phyloP scores from a whole-genome alignment of 2,888 invertebrate species.

The Drosophila buzzatii region DNA sequence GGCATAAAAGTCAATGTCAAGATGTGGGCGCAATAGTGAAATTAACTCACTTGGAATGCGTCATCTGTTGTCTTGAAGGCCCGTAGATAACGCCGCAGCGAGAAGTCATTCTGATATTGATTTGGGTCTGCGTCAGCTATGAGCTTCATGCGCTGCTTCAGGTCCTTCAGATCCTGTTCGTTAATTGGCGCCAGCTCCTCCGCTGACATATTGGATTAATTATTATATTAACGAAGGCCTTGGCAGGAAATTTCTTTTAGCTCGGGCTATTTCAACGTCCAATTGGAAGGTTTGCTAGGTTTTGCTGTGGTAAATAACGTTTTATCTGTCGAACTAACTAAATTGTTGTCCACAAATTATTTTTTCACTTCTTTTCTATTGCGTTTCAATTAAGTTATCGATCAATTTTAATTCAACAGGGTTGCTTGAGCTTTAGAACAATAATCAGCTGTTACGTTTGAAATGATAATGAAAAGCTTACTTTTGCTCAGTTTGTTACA shows the following conservation, averaged over 20 bases:
- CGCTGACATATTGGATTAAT: constrained; percentile 81
- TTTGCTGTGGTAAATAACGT: constrained; percentile 1
- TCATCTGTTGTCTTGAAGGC: constrained; percentile 91
- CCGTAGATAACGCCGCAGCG: constrained; percentile 89
- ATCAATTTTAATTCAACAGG: constrained; percentile 29
- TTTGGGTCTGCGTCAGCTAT: constrained; percentile 90
- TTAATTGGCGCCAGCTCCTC: constrained; percentile 86
- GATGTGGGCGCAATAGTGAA: constrained; percentile 26
- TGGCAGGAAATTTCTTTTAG: neutral
- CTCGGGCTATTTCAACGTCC: neutral
- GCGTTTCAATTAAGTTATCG: constrained; percentile 55
- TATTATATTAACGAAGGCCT: constrained; percentile 20
- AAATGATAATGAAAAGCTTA: constrained; percentile 13
- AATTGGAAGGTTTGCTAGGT: neutral
- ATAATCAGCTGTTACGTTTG: constrained; percentile 34
- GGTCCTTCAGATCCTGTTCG: constrained; percentile 88
- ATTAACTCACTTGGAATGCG: constrained; percentile 89
- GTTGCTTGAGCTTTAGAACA: constrained; percentile 13
- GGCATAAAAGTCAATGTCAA: constrained; percentile 51
- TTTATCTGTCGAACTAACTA: constrained; percentile 19
- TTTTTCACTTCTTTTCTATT: constrained; percentile 56
- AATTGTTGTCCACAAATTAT: constrained; percentile 30
- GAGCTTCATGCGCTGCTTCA: constrained; percentile 90
- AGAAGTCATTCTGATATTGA: constrained; percentile 91
- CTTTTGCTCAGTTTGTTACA: neutral